Evolutionary conservation across 2,797 vertebrate species (phyloP), one percentile per base, ranked within the genome.

Genomic region (Aulostomus chinensis): DNA sequence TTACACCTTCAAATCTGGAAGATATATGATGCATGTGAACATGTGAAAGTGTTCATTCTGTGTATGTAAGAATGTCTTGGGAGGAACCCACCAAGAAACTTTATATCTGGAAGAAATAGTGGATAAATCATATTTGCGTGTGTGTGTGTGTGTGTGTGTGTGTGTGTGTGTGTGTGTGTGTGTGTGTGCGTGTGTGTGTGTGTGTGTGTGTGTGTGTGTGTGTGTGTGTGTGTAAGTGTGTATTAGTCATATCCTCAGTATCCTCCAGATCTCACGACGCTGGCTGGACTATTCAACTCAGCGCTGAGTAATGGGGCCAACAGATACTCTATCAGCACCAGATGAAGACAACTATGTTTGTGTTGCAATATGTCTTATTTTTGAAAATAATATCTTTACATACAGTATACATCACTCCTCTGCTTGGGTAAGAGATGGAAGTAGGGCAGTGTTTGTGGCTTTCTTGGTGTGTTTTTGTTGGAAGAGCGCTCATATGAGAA

Each of bases 281-380:
- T 6, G 11, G 8, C 24, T 46, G 35, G 45, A 59, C 52, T 40
- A 10, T 52, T 42, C 25, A 36, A 45, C 33, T 24, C 31, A 53
- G 37, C 20, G 25, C 30, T 39, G 58, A 81, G 37, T 68, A 57
- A 78, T 68, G 43, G 39, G 45, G 31, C 39, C 54, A 69, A 9
- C 49, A 51, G 64, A 63, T 47, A 61, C 28, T 72, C 48, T 36
- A 39, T 74, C 58, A 55, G 55, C 50, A 62, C 48, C 35, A 42
- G 51, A 24, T n/a, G 15, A 42, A 41, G 18, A 43, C 35, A 34
- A 34, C 30, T 38, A 46, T 64, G 63, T 61, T 58, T 78, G 26
- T 59, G 41, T 62, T 59, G 29, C 55, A 58, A 37, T 48, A 43
- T 57, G 35, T 34, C 42, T 31, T 36, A 20, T 42, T 58, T 33